Percentiles rank a stretch among this genome's conserved stretches.
phyloP scores from a whole-genome alignment of 2,888 invertebrate species.

The Megastigmus dorsalis region DNA sequence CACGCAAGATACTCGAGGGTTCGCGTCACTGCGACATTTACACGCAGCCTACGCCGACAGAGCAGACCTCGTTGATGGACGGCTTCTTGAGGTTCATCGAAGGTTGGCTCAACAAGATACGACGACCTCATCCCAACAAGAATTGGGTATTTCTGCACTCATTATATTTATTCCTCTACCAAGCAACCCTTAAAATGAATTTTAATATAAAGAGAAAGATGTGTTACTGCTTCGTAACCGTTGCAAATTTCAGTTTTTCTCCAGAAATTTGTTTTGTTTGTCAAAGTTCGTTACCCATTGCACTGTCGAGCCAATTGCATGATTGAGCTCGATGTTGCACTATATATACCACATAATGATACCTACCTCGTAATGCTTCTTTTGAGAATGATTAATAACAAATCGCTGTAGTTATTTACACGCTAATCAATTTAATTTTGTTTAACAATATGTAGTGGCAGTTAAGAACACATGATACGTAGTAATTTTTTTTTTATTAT shows the following conservation, averaged over 20 bases:
- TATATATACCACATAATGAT: conserved; percentile 41
- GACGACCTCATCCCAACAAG: conserved; percentile 84
- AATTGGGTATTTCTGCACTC: conserved; percentile 78
- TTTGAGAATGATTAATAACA: conserved; percentile 39
- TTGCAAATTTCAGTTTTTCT: conserved; percentile 33
- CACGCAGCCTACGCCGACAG: conserved; percentile 78
- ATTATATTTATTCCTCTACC: too few species aligned
- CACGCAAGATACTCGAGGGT: conserved; percentile 85
- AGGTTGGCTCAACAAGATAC: conserved; percentile 91
- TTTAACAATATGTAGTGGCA: conserved; percentile 16
- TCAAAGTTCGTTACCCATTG: conserved; percentile 2
- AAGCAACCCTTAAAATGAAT: not conserved
- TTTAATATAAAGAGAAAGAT: not conserved
- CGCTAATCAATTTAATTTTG: conserved; percentile 37
- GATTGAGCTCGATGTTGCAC: conserved; percentile 36
- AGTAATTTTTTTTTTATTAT: not conserved
- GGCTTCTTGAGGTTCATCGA: conserved; percentile 90
- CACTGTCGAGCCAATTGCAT: conserved; percentile 47
- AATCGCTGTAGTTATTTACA: conserved; percentile 41
- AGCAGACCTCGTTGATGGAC: conserved; percentile 79
- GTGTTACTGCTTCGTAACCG: conserved; percentile 1
- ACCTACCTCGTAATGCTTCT: conserved; percentile 7
- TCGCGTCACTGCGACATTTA: conserved; percentile 89
- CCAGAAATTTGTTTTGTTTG: conserved; percentile 10
- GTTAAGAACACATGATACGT: not conserved